A percentile compares a stretch with the other conserved stretches of the same genome.
phyloP scores from a whole-genome alignment of 2,113 vertebrate species.

The Illadopsis cleaveri region DNA sequence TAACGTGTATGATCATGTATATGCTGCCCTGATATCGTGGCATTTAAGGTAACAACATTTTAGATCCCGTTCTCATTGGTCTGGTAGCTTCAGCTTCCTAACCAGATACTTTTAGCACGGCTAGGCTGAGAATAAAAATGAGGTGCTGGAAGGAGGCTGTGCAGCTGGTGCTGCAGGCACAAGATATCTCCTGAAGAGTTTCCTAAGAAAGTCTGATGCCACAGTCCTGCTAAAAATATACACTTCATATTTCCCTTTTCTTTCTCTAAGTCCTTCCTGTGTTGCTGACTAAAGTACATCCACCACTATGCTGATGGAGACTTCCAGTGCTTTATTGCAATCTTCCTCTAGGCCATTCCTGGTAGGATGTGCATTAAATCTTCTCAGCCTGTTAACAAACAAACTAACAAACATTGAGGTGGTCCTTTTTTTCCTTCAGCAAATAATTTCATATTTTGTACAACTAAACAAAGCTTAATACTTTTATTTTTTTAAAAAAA shows the following conservation, averaged over 20 bases:
- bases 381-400: background rate
- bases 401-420: too few relatives aligned
- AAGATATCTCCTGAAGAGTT: background rate
- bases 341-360: background rate
- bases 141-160: background rate
- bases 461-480: background rate
- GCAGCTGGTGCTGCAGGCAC: background rate
- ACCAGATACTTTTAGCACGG: background rate
- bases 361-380: background rate
- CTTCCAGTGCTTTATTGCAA: background rate
- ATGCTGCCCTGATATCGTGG: background rate
- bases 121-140: background rate
- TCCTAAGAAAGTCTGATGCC: background rate
- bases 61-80: background rate
- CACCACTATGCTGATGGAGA: background rate
- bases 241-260: background rate
- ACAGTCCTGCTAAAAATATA: background rate
- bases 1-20: background rate
- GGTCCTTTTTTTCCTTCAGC: background rate
- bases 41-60: background rate
- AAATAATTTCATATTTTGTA: background rate
- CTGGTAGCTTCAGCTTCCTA: background rate
- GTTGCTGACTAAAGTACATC: background rate
- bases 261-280: background rate
- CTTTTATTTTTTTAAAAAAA: background rate